Conservation (phyloP, 2,113 vertebrate species). For the Datnioides undecimradiatus region DNA sequence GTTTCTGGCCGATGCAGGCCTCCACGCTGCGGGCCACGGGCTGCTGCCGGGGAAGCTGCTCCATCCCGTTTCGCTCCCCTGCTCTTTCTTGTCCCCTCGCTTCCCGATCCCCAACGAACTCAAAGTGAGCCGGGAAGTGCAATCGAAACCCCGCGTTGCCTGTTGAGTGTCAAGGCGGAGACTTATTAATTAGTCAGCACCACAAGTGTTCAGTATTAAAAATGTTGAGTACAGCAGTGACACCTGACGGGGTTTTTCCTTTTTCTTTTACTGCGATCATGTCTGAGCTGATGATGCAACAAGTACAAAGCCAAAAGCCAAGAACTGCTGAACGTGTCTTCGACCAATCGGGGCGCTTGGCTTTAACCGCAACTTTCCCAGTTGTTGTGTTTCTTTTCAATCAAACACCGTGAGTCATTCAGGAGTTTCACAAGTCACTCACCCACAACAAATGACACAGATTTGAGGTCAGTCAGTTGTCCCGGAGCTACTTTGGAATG, state of each 20-base stretch:
- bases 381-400: conserved; percentile 30
- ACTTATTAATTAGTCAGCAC: conserved; percentile 49
- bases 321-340: conserved; percentile 3
- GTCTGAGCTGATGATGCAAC: neutral
- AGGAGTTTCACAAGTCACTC: conserved; percentile 30
- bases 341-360: conserved; percentile 1
- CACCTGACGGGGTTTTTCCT: neutral
- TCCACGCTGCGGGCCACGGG: conserved; percentile 77
- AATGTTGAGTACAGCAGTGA: conserved; percentile 27
- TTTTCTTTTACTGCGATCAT: neutral
- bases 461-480: conserved; percentile 41
- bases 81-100: conserved; percentile 46
- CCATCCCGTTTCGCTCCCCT: conserved; percentile 66
- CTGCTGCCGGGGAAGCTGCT: conserved; percentile 62
- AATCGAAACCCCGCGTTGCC: conserved; percentile 85
- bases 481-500: conserved; percentile 46
- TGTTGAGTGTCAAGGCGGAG: conserved; percentile 61
- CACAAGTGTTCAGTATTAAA: conserved; percentile 19
- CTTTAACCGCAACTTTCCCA: conserved; percentile 37
- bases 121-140: conserved; percentile 80
- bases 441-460: conserved; percentile 27
- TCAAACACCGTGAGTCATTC: conserved; percentile 22
- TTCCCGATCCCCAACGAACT: conserved; percentile 66
- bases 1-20: conserved; percentile 84
- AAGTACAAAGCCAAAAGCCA: conserved; percentile 28